phyloP scores from a whole-genome alignment of 2,888 invertebrate genomes.

The Parasteatoda lunata region DNA sequence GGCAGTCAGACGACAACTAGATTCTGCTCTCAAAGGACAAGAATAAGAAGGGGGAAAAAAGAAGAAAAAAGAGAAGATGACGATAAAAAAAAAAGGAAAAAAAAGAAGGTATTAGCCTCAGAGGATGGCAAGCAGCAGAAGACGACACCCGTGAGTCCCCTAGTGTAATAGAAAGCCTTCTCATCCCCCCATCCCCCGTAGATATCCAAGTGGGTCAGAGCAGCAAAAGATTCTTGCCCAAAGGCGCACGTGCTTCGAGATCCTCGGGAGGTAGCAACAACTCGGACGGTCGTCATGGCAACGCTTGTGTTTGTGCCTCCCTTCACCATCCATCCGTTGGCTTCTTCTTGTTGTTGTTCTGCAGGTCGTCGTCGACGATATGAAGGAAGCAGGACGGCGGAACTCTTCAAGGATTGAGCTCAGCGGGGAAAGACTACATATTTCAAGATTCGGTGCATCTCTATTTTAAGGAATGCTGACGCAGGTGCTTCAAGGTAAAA shows the following conservation, averaged over 20 bases:
- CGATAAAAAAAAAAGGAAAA: constrained; percentile 20
- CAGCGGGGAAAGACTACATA: constrained; percentile 32
- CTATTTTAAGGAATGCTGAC: neutral
- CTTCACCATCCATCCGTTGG: constrained; percentile 26
- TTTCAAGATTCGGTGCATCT: constrained; percentile 1
- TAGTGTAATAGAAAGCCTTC: constrained; percentile 66
- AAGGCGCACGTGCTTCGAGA: constrained; percentile 65
- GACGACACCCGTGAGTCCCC: constrained; percentile 61
- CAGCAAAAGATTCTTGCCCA: constrained; percentile 49
- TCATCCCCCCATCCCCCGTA: constrained; percentile 18
- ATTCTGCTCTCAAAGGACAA: constrained; percentile 42
- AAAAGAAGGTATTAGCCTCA: constrained; percentile 61
- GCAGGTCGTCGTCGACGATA: constrained; percentile 58
- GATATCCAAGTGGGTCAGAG: constrained; percentile 62
- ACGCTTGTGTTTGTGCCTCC: constrained; percentile 60
- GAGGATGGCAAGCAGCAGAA: constrained; percentile 44
- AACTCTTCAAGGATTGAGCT: constrained; percentile 46
- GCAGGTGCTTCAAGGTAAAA: too few relatives aligned
- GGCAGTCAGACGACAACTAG: constrained; percentile 26
- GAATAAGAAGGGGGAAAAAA: neutral
- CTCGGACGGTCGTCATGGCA: constrained; percentile 61
- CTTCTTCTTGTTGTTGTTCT: constrained; percentile 40
- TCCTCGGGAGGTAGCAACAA: constrained; percentile 59
- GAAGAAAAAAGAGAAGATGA: constrained; percentile 25
- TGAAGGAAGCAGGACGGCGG: constrained; percentile 40